phyloP scores from a whole-genome alignment of 2,888 invertebrate genomes.

The Nowickia ferox region DNA sequence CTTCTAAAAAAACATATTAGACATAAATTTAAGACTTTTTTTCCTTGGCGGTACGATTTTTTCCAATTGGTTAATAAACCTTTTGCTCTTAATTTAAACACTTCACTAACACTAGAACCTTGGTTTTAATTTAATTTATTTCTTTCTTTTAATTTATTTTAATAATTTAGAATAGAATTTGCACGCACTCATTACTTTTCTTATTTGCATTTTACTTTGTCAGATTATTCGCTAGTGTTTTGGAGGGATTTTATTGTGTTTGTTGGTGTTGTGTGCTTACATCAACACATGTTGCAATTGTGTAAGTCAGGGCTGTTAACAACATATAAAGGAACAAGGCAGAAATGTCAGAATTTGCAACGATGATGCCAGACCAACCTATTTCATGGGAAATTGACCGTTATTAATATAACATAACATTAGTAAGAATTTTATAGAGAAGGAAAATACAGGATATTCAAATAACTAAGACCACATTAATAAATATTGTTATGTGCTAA shows the following conservation, averaged over 20 bases:
- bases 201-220: conserved; percentile 21
- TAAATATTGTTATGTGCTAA: too few species aligned
- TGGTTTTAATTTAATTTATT: background rate
- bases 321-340: background rate
- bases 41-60: background rate
- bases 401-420: too few species aligned
- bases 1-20: too few species aligned
- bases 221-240: conserved; percentile 6
- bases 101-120: background rate
- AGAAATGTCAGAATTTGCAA: background rate
- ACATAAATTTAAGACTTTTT: background rate
- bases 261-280: conserved; percentile 31
- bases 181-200: conserved; percentile 2
- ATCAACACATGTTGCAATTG: conserved; percentile 10
- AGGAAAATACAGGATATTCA: too few species aligned
- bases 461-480: too few species aligned
- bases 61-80: background rate
- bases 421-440: too few species aligned
- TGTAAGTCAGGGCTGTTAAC: background rate
- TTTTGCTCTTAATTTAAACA: background rate
- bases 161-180: conserved; percentile 31
- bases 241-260: conserved; percentile 52
- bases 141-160: background rate
- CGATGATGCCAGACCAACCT: background rate
- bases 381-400: background rate